These are phyloP conservation scores for Thaumatotibia leucotreta DNA, from an alignment of 1,140 invertebrate genomes.

Conservation along the genomic window DNA sequence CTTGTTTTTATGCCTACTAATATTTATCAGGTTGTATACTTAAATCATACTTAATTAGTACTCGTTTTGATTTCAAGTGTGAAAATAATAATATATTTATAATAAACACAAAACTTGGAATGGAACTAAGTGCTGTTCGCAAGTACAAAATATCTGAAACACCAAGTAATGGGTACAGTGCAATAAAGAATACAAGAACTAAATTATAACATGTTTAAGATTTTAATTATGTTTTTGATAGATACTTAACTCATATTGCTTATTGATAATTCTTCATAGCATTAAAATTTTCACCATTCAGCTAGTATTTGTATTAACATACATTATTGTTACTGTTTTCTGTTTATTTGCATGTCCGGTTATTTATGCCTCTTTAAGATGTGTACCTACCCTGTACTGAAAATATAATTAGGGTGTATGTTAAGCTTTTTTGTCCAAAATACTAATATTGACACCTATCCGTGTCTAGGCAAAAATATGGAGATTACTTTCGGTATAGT, in stretches of 20 bases:
- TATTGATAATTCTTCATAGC: conserved; percentile 20
- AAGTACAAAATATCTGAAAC: conserved; percentile 2
- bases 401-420: conserved; percentile 45
- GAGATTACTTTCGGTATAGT: conserved; percentile 52
- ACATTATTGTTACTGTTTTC: conserved; percentile 18
- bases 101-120: not conserved
- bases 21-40: conserved; percentile 24
- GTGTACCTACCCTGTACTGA: conserved; percentile 41
- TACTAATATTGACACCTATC: conserved; percentile 52
- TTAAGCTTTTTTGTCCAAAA: conserved; percentile 48
- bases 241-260: conserved; percentile 17
- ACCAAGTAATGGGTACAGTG: conserved; percentile 49
- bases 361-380: conserved; percentile 31
- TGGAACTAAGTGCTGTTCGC: not conserved
- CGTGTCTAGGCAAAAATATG: conserved; percentile 45
- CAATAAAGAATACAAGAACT: conserved; percentile 42
- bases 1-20: conserved; percentile 40
- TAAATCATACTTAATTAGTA: not conserved
- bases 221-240: conserved; percentile 30
- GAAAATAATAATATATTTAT: not conserved
- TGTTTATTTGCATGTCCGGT: conserved; percentile 19
- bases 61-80: not conserved
- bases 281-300: conserved; percentile 39
- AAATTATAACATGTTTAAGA: conserved; percentile 22
- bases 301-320: conserved; percentile 32